Conservation (phyloP, 2,113 vertebrate species). For the Sialia sialis region DNA sequence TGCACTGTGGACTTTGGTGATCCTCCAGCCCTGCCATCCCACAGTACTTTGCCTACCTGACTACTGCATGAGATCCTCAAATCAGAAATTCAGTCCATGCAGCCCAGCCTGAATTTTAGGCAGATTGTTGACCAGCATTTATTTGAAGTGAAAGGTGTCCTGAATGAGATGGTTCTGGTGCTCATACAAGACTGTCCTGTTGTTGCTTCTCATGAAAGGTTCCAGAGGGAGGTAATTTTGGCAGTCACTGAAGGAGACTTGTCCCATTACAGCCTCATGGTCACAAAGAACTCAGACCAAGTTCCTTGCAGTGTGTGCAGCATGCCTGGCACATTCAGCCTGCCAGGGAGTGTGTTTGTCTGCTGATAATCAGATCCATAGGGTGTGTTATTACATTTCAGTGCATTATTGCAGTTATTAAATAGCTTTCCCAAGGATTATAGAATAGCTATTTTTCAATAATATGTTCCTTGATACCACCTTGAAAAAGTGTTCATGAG, state of each 20-base stretch:
- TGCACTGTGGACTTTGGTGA: not conserved
- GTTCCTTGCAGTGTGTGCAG: not conserved
- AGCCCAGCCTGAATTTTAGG: not conserved
- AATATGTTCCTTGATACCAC: not conserved
- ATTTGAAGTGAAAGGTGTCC: not conserved
- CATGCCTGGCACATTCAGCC: not conserved
- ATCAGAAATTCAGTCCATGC: not conserved
- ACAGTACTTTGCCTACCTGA: not conserved
- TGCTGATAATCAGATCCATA: conserved; percentile 37
- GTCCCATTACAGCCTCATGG: not conserved
- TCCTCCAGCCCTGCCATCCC: not conserved
- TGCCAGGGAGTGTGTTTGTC: conserved; percentile 18
- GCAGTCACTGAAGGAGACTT: not conserved
- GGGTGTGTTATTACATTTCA: conserved; percentile 31
- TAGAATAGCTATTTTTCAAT: conserved; percentile 30
- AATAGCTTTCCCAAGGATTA: conserved; percentile 25
- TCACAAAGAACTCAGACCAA: not conserved
- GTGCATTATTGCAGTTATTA: conserved; percentile 36
- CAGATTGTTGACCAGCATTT: not conserved
- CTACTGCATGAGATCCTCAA: not conserved
- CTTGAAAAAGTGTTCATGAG: not conserved
- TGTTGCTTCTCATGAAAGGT: not conserved
- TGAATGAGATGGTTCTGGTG: not conserved
- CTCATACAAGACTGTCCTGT: not conserved
- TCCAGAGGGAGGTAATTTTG: not conserved